Base-by-base conservation (phyloP, 2,113 vertebrate species). In the Mus spicilegus region DNA sequence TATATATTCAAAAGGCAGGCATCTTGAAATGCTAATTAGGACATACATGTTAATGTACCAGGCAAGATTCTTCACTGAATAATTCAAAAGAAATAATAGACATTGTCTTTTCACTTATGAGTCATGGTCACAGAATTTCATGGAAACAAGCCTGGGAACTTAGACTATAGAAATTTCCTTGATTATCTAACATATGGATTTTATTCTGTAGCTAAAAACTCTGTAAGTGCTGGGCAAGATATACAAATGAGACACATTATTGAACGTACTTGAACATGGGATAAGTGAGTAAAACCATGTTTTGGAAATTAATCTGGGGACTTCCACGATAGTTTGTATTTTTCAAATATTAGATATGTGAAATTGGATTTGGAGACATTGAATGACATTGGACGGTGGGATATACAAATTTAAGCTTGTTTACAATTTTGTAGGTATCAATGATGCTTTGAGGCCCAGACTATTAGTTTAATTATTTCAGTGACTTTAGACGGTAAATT, bases 31-130 rank as follows among this genome's bases (percentile, higher is more conserved):
- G 28, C n/a, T 89, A 88, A 76, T 42, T 61, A 86, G n/a, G 5
- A 1, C 13, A 65, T 91, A 20, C 65, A 73, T 26, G 14, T 89
- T 89, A 77, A 93, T 17, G 3, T 2, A 72, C 26, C 7, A 58
- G 13, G 4, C 1, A 86, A 89, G 63, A 93, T 84, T 63, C 9
- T 82, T 3, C 26, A 72, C 0, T 73, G 2, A 28, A 56, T 28
- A 91, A 87, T 82, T 69, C 3, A 76, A 86, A 95, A 94, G n/a
- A 86, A 91, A 73, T 24, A 63, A 67, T 65, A 87, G n/a, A 87
- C 22, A 84, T 49, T 6, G 17, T 63, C 33, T 4, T 92, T 96
- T 46, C 36, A 70, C 16, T 90, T 51, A 72, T 61, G 42, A 30
- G 42, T 86, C 5, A 58, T 94, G 61, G 14, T 92, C 16, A 49